Conservation (phyloP, 2,888 invertebrate genomes). For the Pristionchus maxplancki region DNA sequence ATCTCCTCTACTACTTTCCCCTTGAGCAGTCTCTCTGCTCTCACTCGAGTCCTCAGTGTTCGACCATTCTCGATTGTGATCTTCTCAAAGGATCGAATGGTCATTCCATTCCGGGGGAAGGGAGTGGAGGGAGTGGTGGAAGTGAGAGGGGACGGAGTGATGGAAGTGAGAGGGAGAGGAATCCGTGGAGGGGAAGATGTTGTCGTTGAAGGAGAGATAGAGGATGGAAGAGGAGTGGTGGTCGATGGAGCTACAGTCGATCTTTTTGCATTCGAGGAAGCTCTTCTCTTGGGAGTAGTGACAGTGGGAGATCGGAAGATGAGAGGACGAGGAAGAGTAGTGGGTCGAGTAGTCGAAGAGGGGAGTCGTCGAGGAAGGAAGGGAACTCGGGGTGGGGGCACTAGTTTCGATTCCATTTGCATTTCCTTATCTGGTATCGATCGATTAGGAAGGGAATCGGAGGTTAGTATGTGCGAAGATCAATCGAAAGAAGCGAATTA, state of each 20-base stretch:
- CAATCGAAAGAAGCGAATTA: not conserved
- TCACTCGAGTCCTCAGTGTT: not conserved
- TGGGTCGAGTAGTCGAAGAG: not conserved
- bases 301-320: not conserved
- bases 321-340: not conserved
- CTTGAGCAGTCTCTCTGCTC: not conserved
- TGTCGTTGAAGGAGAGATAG: not conserved
- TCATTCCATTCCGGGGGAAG: not conserved
- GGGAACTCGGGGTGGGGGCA: not conserved
- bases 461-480: not conserved
- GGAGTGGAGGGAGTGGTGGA: not conserved
- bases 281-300: not conserved
- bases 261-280: not conserved
- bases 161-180: not conserved
- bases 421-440: slow-evolving; percentile 15
- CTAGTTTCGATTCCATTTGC: not conserved
- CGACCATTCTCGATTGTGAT: not conserved
- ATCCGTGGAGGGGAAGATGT: not conserved
- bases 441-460: not conserved
- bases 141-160: not conserved
- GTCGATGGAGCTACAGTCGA: not conserved
- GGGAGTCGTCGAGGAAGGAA: not conserved
- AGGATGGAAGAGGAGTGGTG: not conserved
- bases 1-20: not conserved
- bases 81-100: slow-evolving; percentile 17